These are phyloP conservation scores for Lathronympha strigana DNA, from an alignment of 2,888 invertebrate species.

Conservation along the genomic window DNA sequence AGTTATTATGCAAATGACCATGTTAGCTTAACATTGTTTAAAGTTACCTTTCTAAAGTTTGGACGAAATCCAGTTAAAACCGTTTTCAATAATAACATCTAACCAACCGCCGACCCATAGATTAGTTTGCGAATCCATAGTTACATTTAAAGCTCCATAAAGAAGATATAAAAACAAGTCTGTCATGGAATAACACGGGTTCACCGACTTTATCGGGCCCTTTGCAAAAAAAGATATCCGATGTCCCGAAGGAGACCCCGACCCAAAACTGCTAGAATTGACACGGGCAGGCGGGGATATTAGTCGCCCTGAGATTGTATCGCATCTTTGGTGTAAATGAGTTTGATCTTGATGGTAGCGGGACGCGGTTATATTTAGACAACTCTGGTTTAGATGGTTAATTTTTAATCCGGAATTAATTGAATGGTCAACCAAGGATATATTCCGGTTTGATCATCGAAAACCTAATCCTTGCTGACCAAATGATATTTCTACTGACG, in stretches of 20 bases:
- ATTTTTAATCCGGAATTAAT: too few species aligned
- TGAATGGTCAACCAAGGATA: too few species aligned
- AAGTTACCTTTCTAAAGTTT: too few species aligned
- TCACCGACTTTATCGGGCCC: conserved; percentile 10
- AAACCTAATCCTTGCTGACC: too few species aligned
- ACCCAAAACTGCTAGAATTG: conserved; percentile 23
- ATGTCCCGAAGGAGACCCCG: conserved; percentile 13
- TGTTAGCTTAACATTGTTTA: too few species aligned
- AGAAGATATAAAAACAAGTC: conserved; percentile 10
- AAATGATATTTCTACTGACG: too few species aligned
- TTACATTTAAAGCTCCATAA: conserved; percentile 5
- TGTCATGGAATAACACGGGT: conserved; percentile 25
- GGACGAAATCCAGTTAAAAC: too few species aligned
- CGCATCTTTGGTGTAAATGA: neutral
- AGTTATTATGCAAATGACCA: too few species aligned
- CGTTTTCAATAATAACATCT: too few species aligned
- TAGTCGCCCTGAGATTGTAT: conserved; percentile 11
- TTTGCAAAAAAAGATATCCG: conserved; percentile 18
- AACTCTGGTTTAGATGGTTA: neutral
- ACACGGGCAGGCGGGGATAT: conserved; percentile 10
- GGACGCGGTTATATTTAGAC: neutral
- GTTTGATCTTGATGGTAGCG: neutral
- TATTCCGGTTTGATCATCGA: too few species aligned
- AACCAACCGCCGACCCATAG: neutral
- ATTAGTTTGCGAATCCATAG: neutral